Evolutionary conservation across 92 coral and sea anemone genomes (phyloP), one percentile per base, ranked within the genome.

Genomic region (Porites cylindrica): DNA sequence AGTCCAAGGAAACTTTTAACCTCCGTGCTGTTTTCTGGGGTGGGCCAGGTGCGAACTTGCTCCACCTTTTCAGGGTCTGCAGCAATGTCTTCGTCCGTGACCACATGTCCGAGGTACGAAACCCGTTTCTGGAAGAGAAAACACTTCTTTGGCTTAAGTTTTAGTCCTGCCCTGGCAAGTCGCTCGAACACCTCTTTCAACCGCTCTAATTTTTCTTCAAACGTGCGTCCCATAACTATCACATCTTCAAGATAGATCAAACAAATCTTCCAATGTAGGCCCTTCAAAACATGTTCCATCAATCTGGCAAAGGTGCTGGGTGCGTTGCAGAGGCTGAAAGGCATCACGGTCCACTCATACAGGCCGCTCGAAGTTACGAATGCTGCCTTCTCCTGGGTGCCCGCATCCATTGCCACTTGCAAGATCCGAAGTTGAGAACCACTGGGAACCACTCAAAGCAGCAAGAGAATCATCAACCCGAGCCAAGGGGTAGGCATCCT

Each of bases 71-170:
- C 85, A 11, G 75, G 89, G 76, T 77, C 84, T 18, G 84, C 85
- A 51, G 47, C 61, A 52, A 88, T 76, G 20, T 86, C 86, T 67
- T 70, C 67, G 20, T 89, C 89, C 17, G 89, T 68, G 79, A 89
- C 92, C 72, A 84, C 70, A 75, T 82, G 91, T 73, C 91, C 88
- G 12, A 88, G 82, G 74, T 89, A 83, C 51, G 58, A 23, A 84
- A 38, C 47, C 47, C 47, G 47, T 38, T 38, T 38, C 47, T 38
- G 47, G 47, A 38, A 38, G 47, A 38, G 80, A 51, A 68, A 23
- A 77, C 79, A 83, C 66, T 84, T 84, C n/a, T 77, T 63, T 8
- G 91, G 89, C 65, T 84, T 84, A 67, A 89, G 92, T 80, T 89
- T 89, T 14, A 83, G 89, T 47, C 80, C 92, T 20, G 32, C 32